Evolutionary conservation across 2,888 invertebrate genomes (phyloP).

Genomic region (Agrotis exclamationis): DNA sequence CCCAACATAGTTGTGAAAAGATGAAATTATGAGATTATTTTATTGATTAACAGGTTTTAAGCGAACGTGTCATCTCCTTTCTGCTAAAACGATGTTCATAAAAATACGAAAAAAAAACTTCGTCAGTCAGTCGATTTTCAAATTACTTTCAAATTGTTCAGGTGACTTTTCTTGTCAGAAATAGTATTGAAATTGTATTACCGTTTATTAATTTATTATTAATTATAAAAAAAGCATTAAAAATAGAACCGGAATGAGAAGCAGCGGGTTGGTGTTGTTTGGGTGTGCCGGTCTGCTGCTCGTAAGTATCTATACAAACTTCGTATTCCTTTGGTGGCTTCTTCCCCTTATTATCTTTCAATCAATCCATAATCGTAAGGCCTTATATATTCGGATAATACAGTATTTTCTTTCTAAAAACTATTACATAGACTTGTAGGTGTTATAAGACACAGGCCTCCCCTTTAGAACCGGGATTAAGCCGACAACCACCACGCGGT

Average conservation of each 20-base stretch:
- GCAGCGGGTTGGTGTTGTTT: constrained; percentile 81
- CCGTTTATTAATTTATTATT: constrained; percentile 53
- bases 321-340: neutral
- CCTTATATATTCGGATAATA: too few relatives aligned
- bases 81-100: neutral
- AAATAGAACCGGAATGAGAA: constrained; percentile 76
- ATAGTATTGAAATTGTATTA: constrained; percentile 57
- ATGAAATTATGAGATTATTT: too few relatives aligned
- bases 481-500: too few relatives aligned
- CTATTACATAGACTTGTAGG: too few relatives aligned
- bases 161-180: constrained; percentile 61
- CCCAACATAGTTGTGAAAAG: too few relatives aligned
- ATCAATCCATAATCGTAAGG: too few relatives aligned
- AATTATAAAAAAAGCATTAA: constrained; percentile 65
- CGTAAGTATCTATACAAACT: constrained; percentile 70
- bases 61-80: constrained; percentile 28
- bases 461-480: too few relatives aligned
- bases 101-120: constrained; percentile 26
- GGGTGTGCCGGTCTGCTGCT: constrained; percentile 84
- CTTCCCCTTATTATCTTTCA: neutral
- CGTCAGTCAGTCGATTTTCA: constrained; percentile 57
- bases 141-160: constrained; percentile 64
- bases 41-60: neutral
- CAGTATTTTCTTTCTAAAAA: too few relatives aligned
- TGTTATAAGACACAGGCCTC: too few relatives aligned